Conservation (phyloP, 2,113 vertebrate species). For the Fulica atra region DNA sequence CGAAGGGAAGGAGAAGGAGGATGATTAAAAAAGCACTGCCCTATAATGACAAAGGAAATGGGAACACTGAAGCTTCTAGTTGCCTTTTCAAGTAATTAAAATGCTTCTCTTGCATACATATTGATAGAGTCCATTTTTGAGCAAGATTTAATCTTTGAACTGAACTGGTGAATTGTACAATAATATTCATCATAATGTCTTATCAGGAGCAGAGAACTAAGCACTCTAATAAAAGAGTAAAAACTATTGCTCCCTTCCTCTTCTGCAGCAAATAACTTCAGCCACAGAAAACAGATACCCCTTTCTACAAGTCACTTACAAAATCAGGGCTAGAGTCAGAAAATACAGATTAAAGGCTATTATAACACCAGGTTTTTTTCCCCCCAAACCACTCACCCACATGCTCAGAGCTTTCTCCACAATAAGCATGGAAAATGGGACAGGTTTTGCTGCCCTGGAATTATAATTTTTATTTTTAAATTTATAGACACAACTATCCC, state of each 20-base stretch:
- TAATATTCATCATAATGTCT: neutral
- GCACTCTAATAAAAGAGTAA: neutral
- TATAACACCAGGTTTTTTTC: neutral
- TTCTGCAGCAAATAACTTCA: neutral
- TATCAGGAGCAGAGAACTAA: neutral
- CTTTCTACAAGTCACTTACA: neutral
- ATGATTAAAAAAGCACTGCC: neutral
- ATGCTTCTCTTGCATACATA: neutral
- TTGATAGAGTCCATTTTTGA: neutral
- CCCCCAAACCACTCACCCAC: neutral
- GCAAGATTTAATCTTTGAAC: neutral
- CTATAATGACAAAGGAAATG: neutral
- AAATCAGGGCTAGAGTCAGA: neutral
- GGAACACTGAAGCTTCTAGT: neutral
- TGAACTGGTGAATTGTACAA: neutral
- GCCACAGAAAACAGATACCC: neutral
- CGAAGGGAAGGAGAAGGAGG: neutral
- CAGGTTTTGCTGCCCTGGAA: neutral
- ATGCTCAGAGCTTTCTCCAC: neutral
- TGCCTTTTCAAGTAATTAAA: neutral
- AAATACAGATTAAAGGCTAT: neutral
- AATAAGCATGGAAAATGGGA: neutral
- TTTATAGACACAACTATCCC: neutral
- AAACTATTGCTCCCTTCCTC: neutral
- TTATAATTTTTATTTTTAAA: neutral